phyloP scores from a whole-genome alignment of 92 coral and sea anemone species.

The Paragorgia papillata region DNA sequence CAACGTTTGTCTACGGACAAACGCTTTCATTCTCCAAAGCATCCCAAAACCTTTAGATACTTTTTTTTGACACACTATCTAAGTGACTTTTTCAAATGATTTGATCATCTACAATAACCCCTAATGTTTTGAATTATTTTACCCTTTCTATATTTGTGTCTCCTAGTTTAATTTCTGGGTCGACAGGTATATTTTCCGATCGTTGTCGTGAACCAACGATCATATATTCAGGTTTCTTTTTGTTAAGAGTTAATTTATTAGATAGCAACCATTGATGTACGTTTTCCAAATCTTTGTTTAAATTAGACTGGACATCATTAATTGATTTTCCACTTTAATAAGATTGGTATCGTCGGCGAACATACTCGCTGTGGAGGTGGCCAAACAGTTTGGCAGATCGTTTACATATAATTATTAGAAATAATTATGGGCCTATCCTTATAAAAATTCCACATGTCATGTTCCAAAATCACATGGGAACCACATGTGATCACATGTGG shows the following conservation, averaged over 20 bases:
- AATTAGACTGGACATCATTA: background rate
- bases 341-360: constrained; percentile 11
- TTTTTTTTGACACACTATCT: too few species aligned
- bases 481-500: too few species aligned
- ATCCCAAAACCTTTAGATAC: too few species aligned
- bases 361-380: constrained; percentile 1
- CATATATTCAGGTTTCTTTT: constrained; percentile 11
- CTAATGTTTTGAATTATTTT: too few species aligned
- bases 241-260: constrained; percentile 8
- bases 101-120: too few species aligned
- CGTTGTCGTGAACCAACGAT: background rate
- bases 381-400: constrained; percentile 7
- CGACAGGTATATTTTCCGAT: background rate
- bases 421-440: constrained; percentile 1
- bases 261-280: background rate
- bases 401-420: constrained; percentile 6
- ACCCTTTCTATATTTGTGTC: background rate
- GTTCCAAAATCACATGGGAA: too few species aligned
- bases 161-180: background rate
- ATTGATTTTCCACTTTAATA: background rate
- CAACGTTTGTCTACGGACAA: too few species aligned
- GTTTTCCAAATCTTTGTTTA: constrained; percentile 8
- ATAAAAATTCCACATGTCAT: too few species aligned
- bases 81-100: too few species aligned
- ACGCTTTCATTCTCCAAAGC: too few species aligned